A percentile compares a stretch with the other conserved stretches of the same genome.
phyloP scores from a whole-genome alignment of 2,797 vertebrate genomes.

The Lagocephalus sceleratus region DNA sequence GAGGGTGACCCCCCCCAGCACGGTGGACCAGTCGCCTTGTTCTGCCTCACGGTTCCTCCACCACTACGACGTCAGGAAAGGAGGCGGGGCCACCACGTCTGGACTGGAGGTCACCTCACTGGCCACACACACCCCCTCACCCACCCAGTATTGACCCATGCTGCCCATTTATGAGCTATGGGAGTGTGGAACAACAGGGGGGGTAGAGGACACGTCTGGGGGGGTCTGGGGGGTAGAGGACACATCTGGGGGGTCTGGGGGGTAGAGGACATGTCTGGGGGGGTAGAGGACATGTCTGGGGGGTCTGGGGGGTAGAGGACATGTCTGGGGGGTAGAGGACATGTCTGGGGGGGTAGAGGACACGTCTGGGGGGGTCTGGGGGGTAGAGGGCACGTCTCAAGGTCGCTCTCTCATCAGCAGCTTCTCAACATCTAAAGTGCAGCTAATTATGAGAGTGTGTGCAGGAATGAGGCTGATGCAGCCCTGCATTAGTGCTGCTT shows the following conservation, averaged over 20 bases:
- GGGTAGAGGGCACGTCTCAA: conserved; percentile 37
- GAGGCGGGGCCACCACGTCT: not conserved
- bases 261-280: not conserved
- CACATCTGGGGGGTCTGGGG: no score
- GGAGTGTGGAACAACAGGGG: conserved; percentile 52
- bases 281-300: no score
- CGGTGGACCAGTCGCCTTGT: no score
- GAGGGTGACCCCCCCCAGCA: no score
- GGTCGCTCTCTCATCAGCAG: conserved; percentile 7
- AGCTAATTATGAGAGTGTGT: conserved; percentile 13
- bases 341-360: no score
- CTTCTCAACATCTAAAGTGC: not conserved
- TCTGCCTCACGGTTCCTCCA: no score
- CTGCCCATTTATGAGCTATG: conserved; percentile 40
- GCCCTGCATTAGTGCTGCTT: conserved; percentile 54
- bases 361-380: not conserved
- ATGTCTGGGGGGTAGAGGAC: no score
- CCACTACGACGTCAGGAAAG: not conserved
- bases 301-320: no score
- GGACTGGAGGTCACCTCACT: conserved; percentile 34
- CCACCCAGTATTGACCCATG: conserved; percentile 61
- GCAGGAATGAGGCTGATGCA: conserved; percentile 22
- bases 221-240: conserved; percentile 23
- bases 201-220: no score
- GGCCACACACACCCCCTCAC: conserved; percentile 43